Evolutionary conservation across 2,113 vertebrate genomes (phyloP).

Genomic region (Notechis scutatus): DNA sequence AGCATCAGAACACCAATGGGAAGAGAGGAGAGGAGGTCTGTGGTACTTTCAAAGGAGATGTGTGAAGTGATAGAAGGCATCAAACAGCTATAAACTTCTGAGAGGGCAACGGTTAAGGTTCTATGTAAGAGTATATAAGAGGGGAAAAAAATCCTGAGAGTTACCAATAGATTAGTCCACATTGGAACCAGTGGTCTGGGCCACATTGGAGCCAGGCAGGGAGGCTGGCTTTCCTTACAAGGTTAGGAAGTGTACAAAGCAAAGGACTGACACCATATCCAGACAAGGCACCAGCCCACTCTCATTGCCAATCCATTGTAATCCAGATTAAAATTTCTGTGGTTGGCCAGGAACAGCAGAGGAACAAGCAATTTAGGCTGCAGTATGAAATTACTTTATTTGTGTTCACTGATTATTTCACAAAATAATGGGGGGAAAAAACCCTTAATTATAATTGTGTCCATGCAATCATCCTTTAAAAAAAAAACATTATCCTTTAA

Average conservation of each 20-base stretch:
- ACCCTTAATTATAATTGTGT: neutral
- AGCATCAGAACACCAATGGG: neutral
- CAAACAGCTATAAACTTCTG: neutral
- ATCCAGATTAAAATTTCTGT: neutral
- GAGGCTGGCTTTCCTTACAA: neutral
- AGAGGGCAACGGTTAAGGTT: neutral
- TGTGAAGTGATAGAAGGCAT: neutral
- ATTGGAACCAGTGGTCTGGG: neutral
- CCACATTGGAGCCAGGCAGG: neutral
- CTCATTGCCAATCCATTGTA: neutral
- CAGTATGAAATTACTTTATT: neutral
- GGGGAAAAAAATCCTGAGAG: neutral
- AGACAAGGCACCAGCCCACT: no score
- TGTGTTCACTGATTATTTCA: neutral
- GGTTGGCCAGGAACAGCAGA: neutral
- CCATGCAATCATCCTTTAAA: neutral
- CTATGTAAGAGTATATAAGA: neutral
- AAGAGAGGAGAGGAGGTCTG: neutral
- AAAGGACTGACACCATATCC: neutral
- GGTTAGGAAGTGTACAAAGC: neutral
- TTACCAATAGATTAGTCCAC: neutral
- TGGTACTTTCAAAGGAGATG: neutral
- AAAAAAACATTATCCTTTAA: neutral
- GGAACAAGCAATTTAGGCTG: neutral
- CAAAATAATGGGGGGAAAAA: neutral